Evolutionary conservation across 53 echinoderm and acorn worm genomes (phyloP).

Genomic region (Astropecten irregularis): DNA sequence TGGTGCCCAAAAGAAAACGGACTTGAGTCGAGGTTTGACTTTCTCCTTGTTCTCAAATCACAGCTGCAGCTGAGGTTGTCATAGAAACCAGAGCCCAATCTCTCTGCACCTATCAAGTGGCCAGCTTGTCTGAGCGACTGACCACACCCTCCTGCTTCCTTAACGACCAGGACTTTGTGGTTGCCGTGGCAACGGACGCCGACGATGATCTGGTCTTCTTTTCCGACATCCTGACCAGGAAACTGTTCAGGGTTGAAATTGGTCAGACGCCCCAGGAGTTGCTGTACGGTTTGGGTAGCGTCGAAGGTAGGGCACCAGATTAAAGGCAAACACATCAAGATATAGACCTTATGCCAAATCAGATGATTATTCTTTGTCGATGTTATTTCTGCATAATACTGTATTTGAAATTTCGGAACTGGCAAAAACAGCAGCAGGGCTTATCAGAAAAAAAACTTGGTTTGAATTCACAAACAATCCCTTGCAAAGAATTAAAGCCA

Average conservation of each 20-base stretch:
- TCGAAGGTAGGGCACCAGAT: constrained; percentile 14
- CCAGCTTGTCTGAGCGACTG: background rate
- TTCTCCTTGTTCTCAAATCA: too few relatives aligned
- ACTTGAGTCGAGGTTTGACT: too few relatives aligned
- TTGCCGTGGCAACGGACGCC: constrained; percentile 77
- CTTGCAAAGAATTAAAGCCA: too few relatives aligned
- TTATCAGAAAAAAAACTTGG: too few relatives aligned
- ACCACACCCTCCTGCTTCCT: constrained; percentile 59
- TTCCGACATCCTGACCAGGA: constrained; percentile 63
- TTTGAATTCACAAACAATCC: too few relatives aligned
- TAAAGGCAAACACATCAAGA: background rate
- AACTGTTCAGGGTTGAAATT: background rate
- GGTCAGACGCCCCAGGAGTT: constrained; percentile 15
- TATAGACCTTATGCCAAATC: too few relatives aligned
- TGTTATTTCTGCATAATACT: too few relatives aligned
- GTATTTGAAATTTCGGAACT: too few relatives aligned
- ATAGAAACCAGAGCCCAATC: constrained; percentile 6
- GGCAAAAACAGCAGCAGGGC: too few relatives aligned
- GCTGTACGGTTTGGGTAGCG: constrained; percentile 51
- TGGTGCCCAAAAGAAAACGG: too few relatives aligned
- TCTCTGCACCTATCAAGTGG: constrained; percentile 24
- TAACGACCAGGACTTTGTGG: constrained; percentile 55
- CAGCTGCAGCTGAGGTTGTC: background rate
- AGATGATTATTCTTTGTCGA: too few relatives aligned
- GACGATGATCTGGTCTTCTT: constrained; percentile 71